Conservation (phyloP, 1,140 invertebrate species). For the Drosophila lowei region DNA sequence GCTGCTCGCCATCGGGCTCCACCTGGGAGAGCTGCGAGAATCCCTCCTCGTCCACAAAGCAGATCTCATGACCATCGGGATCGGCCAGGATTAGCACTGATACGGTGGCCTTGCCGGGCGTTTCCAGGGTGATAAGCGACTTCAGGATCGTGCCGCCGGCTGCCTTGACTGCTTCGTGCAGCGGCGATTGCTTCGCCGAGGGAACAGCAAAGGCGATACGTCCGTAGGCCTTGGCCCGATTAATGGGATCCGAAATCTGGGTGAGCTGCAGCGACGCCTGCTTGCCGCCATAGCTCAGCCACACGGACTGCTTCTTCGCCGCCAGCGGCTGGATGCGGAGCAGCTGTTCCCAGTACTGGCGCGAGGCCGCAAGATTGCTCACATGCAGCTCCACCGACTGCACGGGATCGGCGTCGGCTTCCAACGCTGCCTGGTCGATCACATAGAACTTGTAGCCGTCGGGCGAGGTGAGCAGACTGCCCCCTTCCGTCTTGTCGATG, state of each 20-base stretch:
- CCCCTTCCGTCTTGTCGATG: conserved; percentile 62
- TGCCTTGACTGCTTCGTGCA: conserved; percentile 90
- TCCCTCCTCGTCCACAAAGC: conserved; percentile 98
- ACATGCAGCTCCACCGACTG: conserved; percentile 91
- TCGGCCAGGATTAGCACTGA: conserved; percentile 97
- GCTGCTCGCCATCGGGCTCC: conserved; percentile 91
- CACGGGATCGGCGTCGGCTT: conserved; percentile 90
- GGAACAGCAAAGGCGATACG: conserved; percentile 97
- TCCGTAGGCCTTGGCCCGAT: conserved; percentile 96
- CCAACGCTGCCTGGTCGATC: conserved; percentile 88
- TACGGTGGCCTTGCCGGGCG: conserved; percentile 98
- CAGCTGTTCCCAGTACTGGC: conserved; percentile 92
- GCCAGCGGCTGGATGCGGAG: conserved; percentile 89
- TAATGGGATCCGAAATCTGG: conserved; percentile 87
- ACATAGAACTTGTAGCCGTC: conserved; percentile 96
- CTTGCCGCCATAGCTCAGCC: conserved; percentile 86
- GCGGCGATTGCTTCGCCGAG: conserved; percentile 87
- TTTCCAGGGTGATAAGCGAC: conserved; percentile 94
- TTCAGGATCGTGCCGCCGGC: conserved; percentile 91
- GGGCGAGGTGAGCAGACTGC: conserved; percentile 86
- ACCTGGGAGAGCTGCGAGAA: conserved; percentile 94
- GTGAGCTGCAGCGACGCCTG: conserved; percentile 90
- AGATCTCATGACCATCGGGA: conserved; percentile 99
- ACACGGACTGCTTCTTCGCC: conserved; percentile 84
- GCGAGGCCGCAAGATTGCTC: conserved; percentile 90